These are phyloP conservation scores for Microcebus murinus DNA, from an alignment of 2,113 vertebrate genomes.

Conservation along the genomic window DNA sequence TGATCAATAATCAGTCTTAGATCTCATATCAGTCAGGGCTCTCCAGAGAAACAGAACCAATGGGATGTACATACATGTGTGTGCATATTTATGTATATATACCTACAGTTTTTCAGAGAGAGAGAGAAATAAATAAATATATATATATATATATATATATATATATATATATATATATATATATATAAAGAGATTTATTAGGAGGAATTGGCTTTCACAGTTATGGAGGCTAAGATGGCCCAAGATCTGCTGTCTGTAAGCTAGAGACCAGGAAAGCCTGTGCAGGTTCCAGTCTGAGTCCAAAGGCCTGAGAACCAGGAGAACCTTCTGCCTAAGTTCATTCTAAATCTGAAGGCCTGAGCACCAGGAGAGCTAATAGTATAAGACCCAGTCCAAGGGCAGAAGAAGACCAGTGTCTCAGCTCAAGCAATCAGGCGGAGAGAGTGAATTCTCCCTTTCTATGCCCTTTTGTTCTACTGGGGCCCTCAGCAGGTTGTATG, in stretches of 20 bases:
- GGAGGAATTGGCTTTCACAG: background rate
- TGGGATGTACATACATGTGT: background rate
- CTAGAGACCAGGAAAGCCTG: background rate
- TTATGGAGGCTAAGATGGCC: background rate
- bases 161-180: no score
- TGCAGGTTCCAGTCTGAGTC: background rate
- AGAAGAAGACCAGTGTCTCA: background rate
- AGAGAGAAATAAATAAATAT: background rate
- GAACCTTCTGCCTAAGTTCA: background rate
- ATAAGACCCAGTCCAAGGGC: background rate
- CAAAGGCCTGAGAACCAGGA: background rate
- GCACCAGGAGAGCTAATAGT: background rate
- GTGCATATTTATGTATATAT: no score
- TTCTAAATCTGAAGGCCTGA: background rate
- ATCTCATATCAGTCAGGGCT: background rate
- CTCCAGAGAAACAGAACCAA: background rate
- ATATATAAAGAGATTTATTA: background rate
- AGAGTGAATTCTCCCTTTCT: background rate
- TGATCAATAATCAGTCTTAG: background rate
- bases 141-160: background rate
- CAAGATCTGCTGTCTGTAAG: background rate
- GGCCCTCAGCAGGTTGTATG: background rate
- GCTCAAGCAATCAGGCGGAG: background rate
- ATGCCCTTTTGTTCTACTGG: background rate
- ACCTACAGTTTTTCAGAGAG: no score